Percentiles rank a stretch among this genome's conserved stretches.
Conservation (phyloP, 2,888 invertebrate species). For the Drosophila robusta region DNA sequence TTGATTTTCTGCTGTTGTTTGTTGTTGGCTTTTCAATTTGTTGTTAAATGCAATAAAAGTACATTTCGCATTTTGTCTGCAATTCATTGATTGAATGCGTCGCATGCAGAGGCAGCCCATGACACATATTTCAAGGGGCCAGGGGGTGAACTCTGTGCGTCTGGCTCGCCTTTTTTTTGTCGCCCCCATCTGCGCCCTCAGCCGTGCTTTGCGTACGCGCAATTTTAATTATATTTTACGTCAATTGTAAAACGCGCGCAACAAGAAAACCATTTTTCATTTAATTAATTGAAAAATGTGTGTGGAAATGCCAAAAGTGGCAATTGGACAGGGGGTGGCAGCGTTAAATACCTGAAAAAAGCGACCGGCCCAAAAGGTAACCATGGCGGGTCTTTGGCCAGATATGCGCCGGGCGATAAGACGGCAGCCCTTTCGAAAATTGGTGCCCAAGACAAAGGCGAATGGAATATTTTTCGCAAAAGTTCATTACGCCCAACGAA, state of each 20-base stretch:
- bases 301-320: slow-evolving; percentile 35
- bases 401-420: slow-evolving; percentile 37
- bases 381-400: slow-evolving; percentile 18
- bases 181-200: not conserved
- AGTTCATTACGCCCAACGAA: slow-evolving; percentile 74
- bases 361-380: slow-evolving; percentile 4
- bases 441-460: slow-evolving; percentile 35
- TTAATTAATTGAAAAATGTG: slow-evolving; percentile 78
- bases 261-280: slow-evolving; percentile 70
- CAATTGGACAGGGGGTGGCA: slow-evolving; percentile 9
- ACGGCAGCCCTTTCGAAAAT: slow-evolving; percentile 14
- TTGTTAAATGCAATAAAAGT: slow-evolving; percentile 81
- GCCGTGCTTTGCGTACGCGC: slow-evolving; percentile 54
- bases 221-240: slow-evolving; percentile 80
- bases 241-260: slow-evolving; percentile 72
- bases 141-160: slow-evolving; percentile 3
- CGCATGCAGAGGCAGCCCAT: slow-evolving; percentile 27
- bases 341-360: slow-evolving; percentile 17
- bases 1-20: slow-evolving; percentile 27
- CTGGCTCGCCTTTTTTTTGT: slow-evolving; percentile 18
- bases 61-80: slow-evolving; percentile 76
- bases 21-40: slow-evolving; percentile 68
- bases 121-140: slow-evolving; percentile 8
- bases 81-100: slow-evolving; percentile 74
- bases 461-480: slow-evolving; percentile 51